Conservation (phyloP, 2,113 vertebrate species). For the Hippocampus zosterae region DNA sequence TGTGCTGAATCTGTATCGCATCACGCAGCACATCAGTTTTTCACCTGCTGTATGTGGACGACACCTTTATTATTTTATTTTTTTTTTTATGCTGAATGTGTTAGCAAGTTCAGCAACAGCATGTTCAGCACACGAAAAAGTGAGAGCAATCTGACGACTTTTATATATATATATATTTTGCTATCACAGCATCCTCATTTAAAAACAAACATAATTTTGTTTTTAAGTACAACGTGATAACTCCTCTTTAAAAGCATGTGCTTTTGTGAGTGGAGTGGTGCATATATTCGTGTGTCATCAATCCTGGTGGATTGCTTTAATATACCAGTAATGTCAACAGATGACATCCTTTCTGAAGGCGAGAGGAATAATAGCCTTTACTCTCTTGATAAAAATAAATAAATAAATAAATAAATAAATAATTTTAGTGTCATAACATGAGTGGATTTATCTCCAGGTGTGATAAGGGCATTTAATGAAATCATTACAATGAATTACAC, state of each 20-base stretch:
- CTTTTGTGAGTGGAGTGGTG: slow-evolving; percentile 19
- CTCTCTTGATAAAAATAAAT: slow-evolving; percentile 57
- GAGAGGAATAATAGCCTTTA: slow-evolving; percentile 70
- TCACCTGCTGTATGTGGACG: background rate
- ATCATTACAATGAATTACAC: slow-evolving; percentile 74
- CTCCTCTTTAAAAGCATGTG: background rate
- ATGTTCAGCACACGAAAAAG: background rate
- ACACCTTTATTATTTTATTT: background rate
- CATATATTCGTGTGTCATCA: slow-evolving; percentile 47
- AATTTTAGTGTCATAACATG: slow-evolving; percentile 75
- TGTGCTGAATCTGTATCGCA: background rate
- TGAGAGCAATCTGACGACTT: background rate
- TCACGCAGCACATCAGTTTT: background rate
- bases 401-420: no score
- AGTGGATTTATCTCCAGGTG: slow-evolving; percentile 78
- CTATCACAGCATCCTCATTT: background rate
- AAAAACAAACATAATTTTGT: background rate
- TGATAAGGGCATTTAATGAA: slow-evolving; percentile 75
- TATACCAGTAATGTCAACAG: slow-evolving; percentile 43
- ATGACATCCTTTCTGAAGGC: slow-evolving; percentile 63
- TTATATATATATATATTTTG: background rate
- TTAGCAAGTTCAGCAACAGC: slow-evolving; percentile 11
- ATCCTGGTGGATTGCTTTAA: slow-evolving; percentile 54
- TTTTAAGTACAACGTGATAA: background rate
- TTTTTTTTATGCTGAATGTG: slow-evolving; percentile 6